Conservation (phyloP, 2,113 vertebrate genomes). For the Campylorhamphus procurvoides region DNA sequence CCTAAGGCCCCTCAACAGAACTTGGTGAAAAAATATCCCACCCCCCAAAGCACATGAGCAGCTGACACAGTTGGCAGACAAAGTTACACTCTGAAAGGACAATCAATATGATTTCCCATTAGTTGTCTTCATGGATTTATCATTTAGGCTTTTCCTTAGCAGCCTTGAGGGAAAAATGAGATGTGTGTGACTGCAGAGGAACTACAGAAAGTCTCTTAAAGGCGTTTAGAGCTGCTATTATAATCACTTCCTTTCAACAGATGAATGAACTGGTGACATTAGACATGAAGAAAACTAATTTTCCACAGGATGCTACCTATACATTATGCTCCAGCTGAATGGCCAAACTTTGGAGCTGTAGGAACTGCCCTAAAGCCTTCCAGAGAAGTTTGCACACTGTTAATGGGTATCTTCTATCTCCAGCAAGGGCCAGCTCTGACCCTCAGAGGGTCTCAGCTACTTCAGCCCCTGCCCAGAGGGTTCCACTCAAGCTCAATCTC, state of each 20-base stretch:
- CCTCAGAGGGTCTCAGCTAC: neutral
- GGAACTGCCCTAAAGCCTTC: neutral
- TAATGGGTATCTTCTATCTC: neutral
- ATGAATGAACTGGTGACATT: neutral
- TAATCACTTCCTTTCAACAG: neutral
- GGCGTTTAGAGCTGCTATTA: neutral
- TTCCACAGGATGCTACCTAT: neutral
- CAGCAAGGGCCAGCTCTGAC: too few species aligned
- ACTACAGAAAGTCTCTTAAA: neutral
- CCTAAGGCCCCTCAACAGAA: neutral
- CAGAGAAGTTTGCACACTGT: neutral
- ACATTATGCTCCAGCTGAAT: neutral
- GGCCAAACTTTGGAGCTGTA: neutral
- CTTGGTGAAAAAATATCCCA: neutral
- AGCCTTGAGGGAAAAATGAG: neutral
- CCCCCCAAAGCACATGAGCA: neutral
- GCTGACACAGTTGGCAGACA: neutral
- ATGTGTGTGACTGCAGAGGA: neutral
- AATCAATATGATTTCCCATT: conserved; percentile 13
- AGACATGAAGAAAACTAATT: neutral
- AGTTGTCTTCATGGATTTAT: conserved; percentile 2
- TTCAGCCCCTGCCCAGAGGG: neutral
- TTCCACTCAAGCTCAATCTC: neutral
- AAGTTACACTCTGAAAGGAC: neutral
- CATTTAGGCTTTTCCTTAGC: neutral